These are phyloP conservation scores for Eulithis prunata DNA, from an alignment of 2,888 invertebrate species.

Conservation along the genomic window DNA sequence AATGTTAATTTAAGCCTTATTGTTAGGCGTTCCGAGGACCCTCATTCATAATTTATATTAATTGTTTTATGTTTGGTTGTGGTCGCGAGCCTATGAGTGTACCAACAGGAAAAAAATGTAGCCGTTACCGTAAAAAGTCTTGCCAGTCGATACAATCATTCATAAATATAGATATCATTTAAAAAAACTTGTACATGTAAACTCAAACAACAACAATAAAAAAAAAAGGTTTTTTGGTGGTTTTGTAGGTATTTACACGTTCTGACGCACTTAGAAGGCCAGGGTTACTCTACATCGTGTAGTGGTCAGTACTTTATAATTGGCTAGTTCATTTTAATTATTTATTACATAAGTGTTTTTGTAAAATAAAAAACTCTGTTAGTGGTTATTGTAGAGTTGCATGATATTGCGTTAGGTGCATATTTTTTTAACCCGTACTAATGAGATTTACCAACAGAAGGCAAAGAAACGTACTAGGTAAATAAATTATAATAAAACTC, in stretches of 20 bases:
- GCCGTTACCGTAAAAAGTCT: conserved; percentile 14
- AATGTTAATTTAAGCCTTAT: conserved; percentile 55
- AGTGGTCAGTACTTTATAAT: background rate
- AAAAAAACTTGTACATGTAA: conserved; percentile 2
- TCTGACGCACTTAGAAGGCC: conserved; percentile 2
- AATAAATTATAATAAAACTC: no score
- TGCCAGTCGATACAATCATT: conserved; percentile 4
- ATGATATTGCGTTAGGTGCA: no score
- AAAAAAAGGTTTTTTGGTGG: background rate
- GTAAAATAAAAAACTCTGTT: no score
- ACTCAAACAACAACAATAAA: background rate
- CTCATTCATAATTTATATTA: conserved; percentile 76
- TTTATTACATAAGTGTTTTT: no score
- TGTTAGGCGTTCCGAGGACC: conserved; percentile 61
- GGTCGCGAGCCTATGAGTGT: conserved; percentile 26
- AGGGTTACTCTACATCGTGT: conserved; percentile 1
- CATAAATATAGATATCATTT: conserved; percentile 1
- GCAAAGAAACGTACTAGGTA: no score
- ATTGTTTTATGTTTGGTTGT: conserved; percentile 56
- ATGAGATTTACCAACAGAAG: no score
- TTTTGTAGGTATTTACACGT: no score
- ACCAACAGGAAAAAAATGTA: conserved; percentile 42
- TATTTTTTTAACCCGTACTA: no score
- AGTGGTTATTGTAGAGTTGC: no score
- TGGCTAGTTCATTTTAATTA: conserved; percentile 1